A percentile compares a stretch with the other conserved stretches of the same genome.
These are phyloP conservation scores for Drosophila elegans DNA, from an alignment of 1,140 invertebrate genomes.

Conservation along the genomic window DNA sequence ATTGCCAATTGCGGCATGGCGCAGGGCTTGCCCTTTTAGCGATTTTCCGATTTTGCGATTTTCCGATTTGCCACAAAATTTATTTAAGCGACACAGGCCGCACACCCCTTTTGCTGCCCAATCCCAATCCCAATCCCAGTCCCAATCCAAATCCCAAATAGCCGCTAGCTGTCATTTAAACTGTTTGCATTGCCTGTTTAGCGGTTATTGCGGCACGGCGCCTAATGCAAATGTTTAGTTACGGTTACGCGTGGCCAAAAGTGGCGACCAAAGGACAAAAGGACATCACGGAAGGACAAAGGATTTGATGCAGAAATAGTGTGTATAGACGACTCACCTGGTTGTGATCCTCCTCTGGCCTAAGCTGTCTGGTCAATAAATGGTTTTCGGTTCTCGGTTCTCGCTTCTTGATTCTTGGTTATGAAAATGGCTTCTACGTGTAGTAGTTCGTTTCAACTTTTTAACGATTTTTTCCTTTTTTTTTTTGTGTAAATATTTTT, in stretches of 20 bases:
- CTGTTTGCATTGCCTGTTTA: conserved; percentile 69
- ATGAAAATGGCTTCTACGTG: no score
- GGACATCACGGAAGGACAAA: no score
- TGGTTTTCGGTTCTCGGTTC: no score
- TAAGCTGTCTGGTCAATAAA: no score
- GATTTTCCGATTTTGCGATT: conserved; percentile 53
- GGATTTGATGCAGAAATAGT: no score
- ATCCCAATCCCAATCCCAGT: background rate
- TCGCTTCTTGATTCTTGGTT: no score
- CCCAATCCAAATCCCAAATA: background rate
- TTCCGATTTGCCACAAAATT: conserved; percentile 67
- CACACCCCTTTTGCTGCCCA: no score
- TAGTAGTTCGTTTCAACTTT: no score
- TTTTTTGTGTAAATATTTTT: no score
- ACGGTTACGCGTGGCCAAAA: conserved; percentile 31
- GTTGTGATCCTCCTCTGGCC: no score
- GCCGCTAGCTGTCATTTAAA: conserved; percentile 61
- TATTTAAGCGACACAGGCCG: conserved; percentile 55
- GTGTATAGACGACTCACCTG: background rate
- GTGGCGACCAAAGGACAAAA: background rate
- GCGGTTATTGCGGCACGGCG: conserved; percentile 60
- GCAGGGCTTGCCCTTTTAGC: conserved; percentile 32
- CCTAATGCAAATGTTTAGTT: conserved; percentile 79
- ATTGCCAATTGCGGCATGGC: conserved; percentile 61
- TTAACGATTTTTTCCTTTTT: no score